These are phyloP conservation scores for Euura lappo DNA, from an alignment of 1,140 invertebrate species.

Conservation along the genomic window DNA sequence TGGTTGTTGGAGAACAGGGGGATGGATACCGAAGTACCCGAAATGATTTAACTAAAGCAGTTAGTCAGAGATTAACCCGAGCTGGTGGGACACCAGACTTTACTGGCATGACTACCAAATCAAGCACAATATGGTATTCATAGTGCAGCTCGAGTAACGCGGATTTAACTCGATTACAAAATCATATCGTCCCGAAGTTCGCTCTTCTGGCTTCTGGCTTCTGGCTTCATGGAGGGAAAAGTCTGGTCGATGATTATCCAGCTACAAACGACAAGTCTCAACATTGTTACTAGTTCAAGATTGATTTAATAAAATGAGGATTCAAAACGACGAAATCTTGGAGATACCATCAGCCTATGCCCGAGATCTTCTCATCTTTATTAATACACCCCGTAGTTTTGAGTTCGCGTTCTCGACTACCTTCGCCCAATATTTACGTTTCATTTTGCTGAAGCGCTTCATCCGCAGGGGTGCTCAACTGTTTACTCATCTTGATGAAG, in stretches of 20 bases:
- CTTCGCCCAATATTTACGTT: constrained; percentile 5
- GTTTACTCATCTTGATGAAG: constrained; percentile 5
- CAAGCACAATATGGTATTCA: too few species aligned
- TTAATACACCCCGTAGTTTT: neutral
- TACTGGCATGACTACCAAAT: too few species aligned
- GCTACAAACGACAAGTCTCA: too few species aligned
- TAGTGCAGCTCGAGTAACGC: too few species aligned
- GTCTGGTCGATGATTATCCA: too few species aligned
- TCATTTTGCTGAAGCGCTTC: constrained; percentile 6
- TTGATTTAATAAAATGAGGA: neutral
- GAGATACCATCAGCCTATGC: neutral
- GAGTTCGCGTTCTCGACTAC: neutral
- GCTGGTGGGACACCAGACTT: neutral
- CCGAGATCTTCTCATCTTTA: constrained; percentile 2
- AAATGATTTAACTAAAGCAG: neutral
- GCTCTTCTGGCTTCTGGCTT: too few species aligned
- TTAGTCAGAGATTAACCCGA: neutral
- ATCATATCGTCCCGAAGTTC: too few species aligned
- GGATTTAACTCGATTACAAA: too few species aligned
- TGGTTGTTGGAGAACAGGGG: neutral
- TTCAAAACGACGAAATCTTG: neutral
- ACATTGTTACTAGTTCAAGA: too few species aligned
- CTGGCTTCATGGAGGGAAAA: too few species aligned
- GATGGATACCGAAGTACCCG: neutral
- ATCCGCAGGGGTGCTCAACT: neutral